Evolutionary conservation across 2,797 vertebrate genomes (phyloP).

Genomic region (Tolypeutes matacus): DNA sequence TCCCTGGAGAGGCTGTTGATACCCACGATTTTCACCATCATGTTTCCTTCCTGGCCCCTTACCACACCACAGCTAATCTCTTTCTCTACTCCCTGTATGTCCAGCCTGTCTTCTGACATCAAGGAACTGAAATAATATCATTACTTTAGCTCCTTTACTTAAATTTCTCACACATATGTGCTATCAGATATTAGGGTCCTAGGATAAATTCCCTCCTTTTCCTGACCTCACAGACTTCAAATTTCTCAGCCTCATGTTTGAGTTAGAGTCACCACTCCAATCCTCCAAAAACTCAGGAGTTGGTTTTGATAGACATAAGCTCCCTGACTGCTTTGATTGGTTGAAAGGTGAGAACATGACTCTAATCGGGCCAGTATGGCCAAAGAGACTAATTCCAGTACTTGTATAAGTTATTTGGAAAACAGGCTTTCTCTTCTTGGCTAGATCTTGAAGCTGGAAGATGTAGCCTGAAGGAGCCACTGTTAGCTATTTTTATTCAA

Average conservation of each 20-base stretch:
- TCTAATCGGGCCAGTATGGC: background rate
- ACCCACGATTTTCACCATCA: constrained; percentile 39
- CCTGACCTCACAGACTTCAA: background rate
- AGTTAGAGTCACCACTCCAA: background rate
- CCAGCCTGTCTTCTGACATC: constrained; percentile 43
- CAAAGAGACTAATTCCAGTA: constrained; percentile 32
- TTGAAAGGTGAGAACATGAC: constrained; percentile 5
- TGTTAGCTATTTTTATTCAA: constrained; percentile 1
- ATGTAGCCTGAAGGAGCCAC: background rate
- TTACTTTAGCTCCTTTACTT: constrained; percentile 37
- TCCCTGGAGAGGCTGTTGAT: constrained; percentile 58
- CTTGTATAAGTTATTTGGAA: constrained; percentile 46
- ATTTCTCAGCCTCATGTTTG: constrained; percentile 12
- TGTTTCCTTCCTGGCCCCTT: constrained; percentile 1
- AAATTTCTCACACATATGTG: background rate
- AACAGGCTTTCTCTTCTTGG: constrained; percentile 36
- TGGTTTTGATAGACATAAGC: constrained; percentile 26
- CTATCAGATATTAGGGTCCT: constrained; percentile 9
- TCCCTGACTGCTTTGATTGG: background rate
- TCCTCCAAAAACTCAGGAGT: background rate
- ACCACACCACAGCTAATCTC: background rate
- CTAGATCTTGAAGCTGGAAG: constrained; percentile 24
- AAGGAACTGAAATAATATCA: constrained; percentile 13
- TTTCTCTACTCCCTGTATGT: background rate
- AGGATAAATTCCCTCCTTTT: constrained; percentile 41